Evolutionary conservation across 2,888 invertebrate genomes (phyloP).

Genomic region (Lochmaea capreae): DNA sequence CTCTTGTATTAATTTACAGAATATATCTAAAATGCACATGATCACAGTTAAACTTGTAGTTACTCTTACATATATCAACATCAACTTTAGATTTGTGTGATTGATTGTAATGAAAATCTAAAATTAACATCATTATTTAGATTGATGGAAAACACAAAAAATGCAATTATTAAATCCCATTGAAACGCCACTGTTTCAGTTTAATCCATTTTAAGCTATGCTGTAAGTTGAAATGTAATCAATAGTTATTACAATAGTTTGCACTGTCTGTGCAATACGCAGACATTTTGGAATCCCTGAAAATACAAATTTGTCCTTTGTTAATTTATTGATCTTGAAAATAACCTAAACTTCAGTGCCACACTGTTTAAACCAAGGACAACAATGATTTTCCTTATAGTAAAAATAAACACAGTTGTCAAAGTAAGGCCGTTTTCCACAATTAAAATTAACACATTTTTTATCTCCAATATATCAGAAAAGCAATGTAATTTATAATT

Average conservation of each 20-base stretch:
- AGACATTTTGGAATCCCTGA: too few relatives aligned
- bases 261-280: too few relatives aligned
- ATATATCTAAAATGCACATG: background rate
- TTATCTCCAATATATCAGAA: background rate
- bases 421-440: too few relatives aligned
- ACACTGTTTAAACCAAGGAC: background rate
- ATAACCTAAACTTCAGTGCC: background rate
- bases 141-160: background rate
- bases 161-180: background rate
- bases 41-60: constrained; percentile 1
- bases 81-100: background rate
- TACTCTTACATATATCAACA: background rate
- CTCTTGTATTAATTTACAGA: too few relatives aligned
- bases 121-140: background rate
- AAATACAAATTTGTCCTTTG: too few relatives aligned
- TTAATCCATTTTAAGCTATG: background rate
- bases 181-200: background rate
- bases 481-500: background rate
- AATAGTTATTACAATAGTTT: background rate
- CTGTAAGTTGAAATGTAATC: background rate
- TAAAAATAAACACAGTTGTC: too few relatives aligned
- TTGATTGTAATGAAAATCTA: background rate
- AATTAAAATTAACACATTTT: too few relatives aligned
- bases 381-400: too few relatives aligned
- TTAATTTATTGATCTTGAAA: background rate